Base-by-base conservation (phyloP, 1,140 invertebrate genomes). In the Maniola jurtina region DNA sequence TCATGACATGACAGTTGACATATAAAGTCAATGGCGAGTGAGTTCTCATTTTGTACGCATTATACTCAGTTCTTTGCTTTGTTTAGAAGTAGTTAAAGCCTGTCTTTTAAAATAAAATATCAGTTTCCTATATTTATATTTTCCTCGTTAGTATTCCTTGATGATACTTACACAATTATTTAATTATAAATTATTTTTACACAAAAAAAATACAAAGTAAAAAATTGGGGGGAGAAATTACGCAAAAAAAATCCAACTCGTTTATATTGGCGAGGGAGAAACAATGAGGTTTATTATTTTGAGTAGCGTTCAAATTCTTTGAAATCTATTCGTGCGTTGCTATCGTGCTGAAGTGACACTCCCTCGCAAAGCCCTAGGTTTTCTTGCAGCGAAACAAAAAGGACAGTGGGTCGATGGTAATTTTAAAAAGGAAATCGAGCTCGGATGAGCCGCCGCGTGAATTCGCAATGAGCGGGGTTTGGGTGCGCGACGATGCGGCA, bases 371-470 rank as follows among this genome's bases (percentile, higher is more conserved):
- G 68, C 70, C 67, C 72, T 74, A 73, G 72, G 70, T 72, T 71
- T 79, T 71, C 76, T 73, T 70, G 54, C 70, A 57, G 66, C 76
- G 77, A 87, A 89, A 89, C 86, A 87, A 89, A 86, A 83, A 85
- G 78, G 77, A 88, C 80, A 83, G 76, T 83, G 79, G 81, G 72
- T 83, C 82, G 81, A 83, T 73, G 82, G 83, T 89, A 89, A 89
- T 88, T 89, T 86, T 77, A 87, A 89, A 89, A 86, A 84, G 83
- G 82, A 87, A 87, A 88, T 84, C 80, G 84, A 87, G 83, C 79
- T 81, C 69, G 61, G 66, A 65, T 56, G 72, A 69, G 69, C 70
- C 80, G 83, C 76, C 77, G 64, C 64, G 79, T 72, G 86, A 85
- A 89, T 89, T 80, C 76, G 61, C 72, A 86, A 89, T 86, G 83